A percentile compares a stretch with the other conserved stretches of the same genome.
Conservation (phyloP, 1,140 invertebrate species). For the Cecropterus lyciades region DNA sequence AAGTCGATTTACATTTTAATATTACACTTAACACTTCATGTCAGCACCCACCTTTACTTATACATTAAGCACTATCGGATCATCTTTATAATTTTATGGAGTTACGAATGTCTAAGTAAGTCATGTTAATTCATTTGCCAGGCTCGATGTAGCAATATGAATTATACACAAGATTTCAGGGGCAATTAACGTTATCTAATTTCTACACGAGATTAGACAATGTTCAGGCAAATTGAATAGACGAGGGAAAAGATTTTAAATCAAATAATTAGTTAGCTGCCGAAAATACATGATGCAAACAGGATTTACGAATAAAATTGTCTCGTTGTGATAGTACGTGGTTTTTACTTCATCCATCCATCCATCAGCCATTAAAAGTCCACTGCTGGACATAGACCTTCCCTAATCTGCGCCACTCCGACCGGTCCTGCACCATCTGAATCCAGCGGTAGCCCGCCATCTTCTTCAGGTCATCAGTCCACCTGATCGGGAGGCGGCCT, state of each 20-base stretch:
- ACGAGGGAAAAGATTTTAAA: conserved; percentile 26
- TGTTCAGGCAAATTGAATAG: conserved; percentile 24
- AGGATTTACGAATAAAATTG: not conserved
- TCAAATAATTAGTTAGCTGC: conserved; percentile 5
- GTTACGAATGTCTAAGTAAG: conserved; percentile 39
- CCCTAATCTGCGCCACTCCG: no score
- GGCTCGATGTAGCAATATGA: conserved; percentile 38
- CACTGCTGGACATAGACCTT: no score
- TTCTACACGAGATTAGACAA: conserved; percentile 27
- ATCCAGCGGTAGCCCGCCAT: no score
- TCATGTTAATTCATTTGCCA: conserved; percentile 40
- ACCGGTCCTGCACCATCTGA: no score
- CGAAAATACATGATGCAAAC: conserved; percentile 2
- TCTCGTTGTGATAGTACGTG: not conserved
- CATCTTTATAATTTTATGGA: conserved; percentile 69
- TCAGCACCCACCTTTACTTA: conserved; percentile 23
- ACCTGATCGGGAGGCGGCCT: no score
- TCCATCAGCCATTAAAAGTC: no score
- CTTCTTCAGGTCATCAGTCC: no score
- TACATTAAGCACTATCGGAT: conserved; percentile 47
- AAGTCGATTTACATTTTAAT: no score
- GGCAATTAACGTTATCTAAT: conserved; percentile 13
- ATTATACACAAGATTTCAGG: conserved; percentile 31
- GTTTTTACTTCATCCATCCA: no score
- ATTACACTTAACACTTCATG: not conserved